A percentile compares a stretch with the other conserved stretches of the same genome.
phyloP scores from a whole-genome alignment of 2,797 vertebrate species.

The Oophaga sylvatica region DNA sequence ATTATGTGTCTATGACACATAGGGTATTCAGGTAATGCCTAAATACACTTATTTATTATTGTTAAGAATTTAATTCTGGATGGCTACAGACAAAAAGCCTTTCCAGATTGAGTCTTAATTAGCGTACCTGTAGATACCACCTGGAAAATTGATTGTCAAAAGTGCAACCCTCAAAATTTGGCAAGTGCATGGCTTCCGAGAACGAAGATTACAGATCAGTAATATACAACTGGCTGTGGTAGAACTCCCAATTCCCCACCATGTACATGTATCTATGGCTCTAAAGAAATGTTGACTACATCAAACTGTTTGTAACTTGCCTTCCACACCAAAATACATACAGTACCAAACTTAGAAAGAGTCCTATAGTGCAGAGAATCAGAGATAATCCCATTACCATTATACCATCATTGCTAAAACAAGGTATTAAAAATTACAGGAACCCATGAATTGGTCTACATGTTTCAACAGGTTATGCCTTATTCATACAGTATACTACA shows the following conservation, averaged over 20 bases:
- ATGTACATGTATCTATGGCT: not conserved
- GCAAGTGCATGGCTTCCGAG: constrained; percentile 35
- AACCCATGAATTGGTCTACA: no score
- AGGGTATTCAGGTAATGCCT: not conserved
- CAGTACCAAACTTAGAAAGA: not conserved
- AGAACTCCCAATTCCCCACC: not conserved
- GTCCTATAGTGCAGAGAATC: no score
- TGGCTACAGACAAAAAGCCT: constrained; percentile 9
- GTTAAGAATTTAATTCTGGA: constrained; percentile 14
- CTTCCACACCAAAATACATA: not conserved
- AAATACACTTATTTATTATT: constrained; percentile 15
- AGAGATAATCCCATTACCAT: no score
- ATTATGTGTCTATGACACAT: not conserved
- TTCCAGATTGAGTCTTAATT: constrained; percentile 53
- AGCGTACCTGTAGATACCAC: constrained; percentile 56
- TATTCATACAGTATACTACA: no score
- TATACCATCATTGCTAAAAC: no score
- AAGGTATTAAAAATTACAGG: no score
- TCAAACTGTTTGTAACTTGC: not conserved
- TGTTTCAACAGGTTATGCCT: no score
- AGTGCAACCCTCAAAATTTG: constrained; percentile 45
- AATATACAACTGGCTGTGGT: constrained; percentile 32
- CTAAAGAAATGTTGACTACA: not conserved
- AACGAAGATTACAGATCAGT: constrained; percentile 35
- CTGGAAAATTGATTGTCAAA: constrained; percentile 48